Evolutionary conservation across 2,888 invertebrate species (phyloP).

Genomic region (Alitta virens): DNA sequence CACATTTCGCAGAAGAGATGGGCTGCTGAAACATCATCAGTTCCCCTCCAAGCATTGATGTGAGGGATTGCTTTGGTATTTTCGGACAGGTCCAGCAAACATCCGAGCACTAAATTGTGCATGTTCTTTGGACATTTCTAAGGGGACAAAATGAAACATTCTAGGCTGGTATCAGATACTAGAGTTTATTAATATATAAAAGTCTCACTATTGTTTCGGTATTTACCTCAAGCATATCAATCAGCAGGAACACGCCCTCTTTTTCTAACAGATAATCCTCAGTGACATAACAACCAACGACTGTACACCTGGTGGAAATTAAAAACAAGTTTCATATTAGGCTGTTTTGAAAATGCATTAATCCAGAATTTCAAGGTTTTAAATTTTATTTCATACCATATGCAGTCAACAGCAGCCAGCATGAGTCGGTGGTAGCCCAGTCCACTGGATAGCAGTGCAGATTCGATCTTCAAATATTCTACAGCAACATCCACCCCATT

Average conservation of each 20-base stretch:
- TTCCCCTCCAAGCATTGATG: slow-evolving; percentile 53
- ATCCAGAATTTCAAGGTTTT: no score
- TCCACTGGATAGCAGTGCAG: slow-evolving; percentile 48
- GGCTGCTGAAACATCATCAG: slow-evolving; percentile 44
- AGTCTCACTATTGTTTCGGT: not conserved
- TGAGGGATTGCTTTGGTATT: slow-evolving; percentile 55
- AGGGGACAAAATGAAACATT: no score
- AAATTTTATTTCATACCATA: slow-evolving; percentile 40
- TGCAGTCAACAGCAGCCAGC: slow-evolving; percentile 52
- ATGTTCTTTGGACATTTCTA: slow-evolving; percentile 53
- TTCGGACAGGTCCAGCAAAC: slow-evolving; percentile 54
- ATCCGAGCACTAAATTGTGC: slow-evolving; percentile 55
- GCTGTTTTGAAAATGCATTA: no score
- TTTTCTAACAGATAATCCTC: slow-evolving; percentile 57
- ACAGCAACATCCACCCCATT: slow-evolving; percentile 52
- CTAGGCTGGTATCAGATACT: no score
- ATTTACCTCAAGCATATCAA: slow-evolving; percentile 54
- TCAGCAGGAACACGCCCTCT: slow-evolving; percentile 54
- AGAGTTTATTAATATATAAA: no score
- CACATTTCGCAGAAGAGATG: slow-evolving; percentile 56
- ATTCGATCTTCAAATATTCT: slow-evolving; percentile 48
- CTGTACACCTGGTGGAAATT: slow-evolving; percentile 43
- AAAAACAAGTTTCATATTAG: not conserved
- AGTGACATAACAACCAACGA: slow-evolving; percentile 53
- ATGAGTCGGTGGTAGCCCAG: slow-evolving; percentile 55